Base-by-base conservation (phyloP, 2,888 invertebrate species). In the Odontocerum albicorne region DNA sequence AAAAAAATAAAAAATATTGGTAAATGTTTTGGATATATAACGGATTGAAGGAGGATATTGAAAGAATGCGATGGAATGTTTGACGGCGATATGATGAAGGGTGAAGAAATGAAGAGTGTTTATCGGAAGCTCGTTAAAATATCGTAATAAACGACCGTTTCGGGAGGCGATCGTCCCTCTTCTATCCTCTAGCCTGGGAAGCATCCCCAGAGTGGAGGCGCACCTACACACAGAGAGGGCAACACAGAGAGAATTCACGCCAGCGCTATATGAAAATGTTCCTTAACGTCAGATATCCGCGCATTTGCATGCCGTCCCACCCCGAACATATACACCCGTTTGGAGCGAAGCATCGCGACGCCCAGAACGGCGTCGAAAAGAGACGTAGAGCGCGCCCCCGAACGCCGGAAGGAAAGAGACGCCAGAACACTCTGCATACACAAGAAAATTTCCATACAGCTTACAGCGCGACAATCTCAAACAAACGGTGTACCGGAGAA, bases 161-260 rank as follows among this genome's bases (percentile, higher is more conserved):
- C 77, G 76, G 76, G 72, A 75, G 77, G 75, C 78, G 77, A 77
- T 74, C 77, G 77, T 77, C 67, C 76, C 73, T 76, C 76, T 75
- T 77, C 77, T 78, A 77, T 47, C 22, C 33, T 33, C 44, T 49
- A 47, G 60, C 57, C 50, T 43, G 47, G 49, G 40, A 46, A 47
- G 13, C 58, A 44, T 72, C 72, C 52, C 57, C 47, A 72, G 72
- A 73, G 74, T 75, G 76, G 76, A 76, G 69, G 67, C 72, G 76
- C 76, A 65, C 75, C 75, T 75, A 75, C 74, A 72, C 67, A 60
- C 66, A 62, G 62, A 49, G n/a, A 13, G 67, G 69, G 13, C 39
- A n/a, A 54, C 47, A 54, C 47, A 47, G 32, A 49, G 32, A 43
- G 21, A 32, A 42, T 53, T 44, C 47, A 38, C 44, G 49, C 35